Conservation (phyloP, 2,113 vertebrate genomes). For the Campylomormyrus tamandua region DNA sequence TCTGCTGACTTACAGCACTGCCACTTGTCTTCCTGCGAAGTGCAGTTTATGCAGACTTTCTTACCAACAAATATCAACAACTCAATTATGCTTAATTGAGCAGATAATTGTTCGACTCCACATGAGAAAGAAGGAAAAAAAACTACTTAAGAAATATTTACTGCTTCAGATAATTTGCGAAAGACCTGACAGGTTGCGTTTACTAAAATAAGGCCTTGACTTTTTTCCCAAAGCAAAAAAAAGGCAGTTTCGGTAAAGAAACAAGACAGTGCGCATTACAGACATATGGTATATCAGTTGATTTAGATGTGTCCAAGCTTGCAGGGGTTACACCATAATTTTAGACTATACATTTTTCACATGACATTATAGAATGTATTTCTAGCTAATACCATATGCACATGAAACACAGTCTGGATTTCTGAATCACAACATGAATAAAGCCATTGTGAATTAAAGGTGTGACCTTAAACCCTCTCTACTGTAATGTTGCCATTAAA, state of each 20-base stretch:
- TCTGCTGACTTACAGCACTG: not conserved
- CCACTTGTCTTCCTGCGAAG: not conserved
- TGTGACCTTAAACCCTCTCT: not conserved
- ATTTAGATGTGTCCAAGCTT: not conserved
- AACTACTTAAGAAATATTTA: not conserved
- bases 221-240: not conserved
- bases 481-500: not conserved
- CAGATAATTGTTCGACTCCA: not conserved
- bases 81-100: not conserved
- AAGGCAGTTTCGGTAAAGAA: not conserved
- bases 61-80: conserved; percentile 1
- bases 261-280: not conserved
- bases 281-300: not conserved
- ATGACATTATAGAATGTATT: not conserved
- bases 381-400: not conserved
- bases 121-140: not conserved
- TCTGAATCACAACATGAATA: not conserved
- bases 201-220: not conserved
- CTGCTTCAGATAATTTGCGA: not conserved
- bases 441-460: not conserved
- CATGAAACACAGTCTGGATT: not conserved
- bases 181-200: not conserved
- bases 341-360: conserved; percentile 8
- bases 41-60: not conserved
- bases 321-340: not conserved